These are phyloP conservation scores for Metalampra italica DNA, from an alignment of 2,888 invertebrate genomes.

Conservation along the genomic window DNA sequence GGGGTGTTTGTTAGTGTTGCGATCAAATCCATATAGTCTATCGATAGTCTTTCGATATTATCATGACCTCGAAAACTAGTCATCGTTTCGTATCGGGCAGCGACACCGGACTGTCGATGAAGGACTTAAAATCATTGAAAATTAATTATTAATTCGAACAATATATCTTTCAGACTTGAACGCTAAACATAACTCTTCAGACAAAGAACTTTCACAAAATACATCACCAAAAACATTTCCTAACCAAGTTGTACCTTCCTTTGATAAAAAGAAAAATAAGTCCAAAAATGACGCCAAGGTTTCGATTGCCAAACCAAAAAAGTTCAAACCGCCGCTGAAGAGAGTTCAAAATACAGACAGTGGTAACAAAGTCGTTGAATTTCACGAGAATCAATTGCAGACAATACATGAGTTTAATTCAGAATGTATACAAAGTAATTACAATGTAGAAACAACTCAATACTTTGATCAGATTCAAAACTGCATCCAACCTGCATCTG, in stretches of 20 bases:
- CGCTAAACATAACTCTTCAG: not conserved
- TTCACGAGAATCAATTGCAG: too few species aligned
- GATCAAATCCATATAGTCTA: too few species aligned
- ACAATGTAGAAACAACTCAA: not conserved
- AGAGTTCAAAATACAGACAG: not conserved
- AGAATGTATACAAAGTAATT: not conserved
- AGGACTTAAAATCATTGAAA: too few species aligned
- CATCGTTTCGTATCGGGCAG: too few species aligned
- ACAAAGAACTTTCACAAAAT: not conserved
- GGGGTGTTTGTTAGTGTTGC: too few species aligned
- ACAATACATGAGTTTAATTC: too few species aligned
- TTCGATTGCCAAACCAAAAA: slow-evolving; percentile 27
- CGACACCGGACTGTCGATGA: too few species aligned
- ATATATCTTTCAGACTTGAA: too few species aligned
- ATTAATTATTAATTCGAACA: too few species aligned
- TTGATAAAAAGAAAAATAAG: slow-evolving; percentile 28
- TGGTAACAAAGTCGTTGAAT: not conserved
- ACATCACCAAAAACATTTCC: not conserved
- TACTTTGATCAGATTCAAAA: not conserved
- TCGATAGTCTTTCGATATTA: too few species aligned
- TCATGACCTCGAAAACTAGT: too few species aligned
- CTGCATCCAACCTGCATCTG: too few species aligned
- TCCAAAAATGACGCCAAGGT: slow-evolving; percentile 8
- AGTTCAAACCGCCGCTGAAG: slow-evolving; percentile 45
- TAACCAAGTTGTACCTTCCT: slow-evolving; percentile 32